These are phyloP conservation scores for Panulirus ornatus DNA, from an alignment of 1,140 invertebrate genomes.

Conservation along the genomic window DNA sequence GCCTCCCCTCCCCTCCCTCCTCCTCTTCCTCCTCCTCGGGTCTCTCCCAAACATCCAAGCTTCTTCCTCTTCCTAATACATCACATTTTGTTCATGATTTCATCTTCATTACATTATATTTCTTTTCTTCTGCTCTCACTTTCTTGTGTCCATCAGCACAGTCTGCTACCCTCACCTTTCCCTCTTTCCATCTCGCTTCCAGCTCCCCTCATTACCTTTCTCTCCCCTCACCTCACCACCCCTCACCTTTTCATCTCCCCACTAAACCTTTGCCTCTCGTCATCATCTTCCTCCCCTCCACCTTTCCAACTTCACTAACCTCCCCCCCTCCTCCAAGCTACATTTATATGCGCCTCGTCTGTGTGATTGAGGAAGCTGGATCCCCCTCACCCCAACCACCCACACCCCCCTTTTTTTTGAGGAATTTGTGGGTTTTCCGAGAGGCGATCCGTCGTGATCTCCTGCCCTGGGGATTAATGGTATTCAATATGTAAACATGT, in stretches of 20 bases:
- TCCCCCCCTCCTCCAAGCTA: neutral
- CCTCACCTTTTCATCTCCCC: too few relatives aligned
- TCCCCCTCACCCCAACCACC: too few relatives aligned
- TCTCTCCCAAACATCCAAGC: neutral
- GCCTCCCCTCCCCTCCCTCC: neutral
- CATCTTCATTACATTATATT: too few relatives aligned
- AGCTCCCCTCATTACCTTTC: neutral
- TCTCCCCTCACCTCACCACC: neutral
- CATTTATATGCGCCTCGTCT: constrained; percentile 9
- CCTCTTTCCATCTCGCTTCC: too few relatives aligned
- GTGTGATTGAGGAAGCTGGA: constrained; percentile 6
- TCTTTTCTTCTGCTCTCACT: neutral
- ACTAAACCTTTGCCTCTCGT: neutral
- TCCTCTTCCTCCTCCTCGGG: neutral
- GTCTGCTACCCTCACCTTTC: neutral
- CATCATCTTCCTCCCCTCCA: too few relatives aligned
- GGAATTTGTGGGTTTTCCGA: constrained; percentile 29
- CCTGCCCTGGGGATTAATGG: constrained; percentile 55
- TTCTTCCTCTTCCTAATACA: neutral
- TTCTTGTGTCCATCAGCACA: neutral
- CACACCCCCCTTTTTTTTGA: too few relatives aligned
- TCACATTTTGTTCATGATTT: neutral
- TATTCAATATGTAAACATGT: constrained; percentile 68
- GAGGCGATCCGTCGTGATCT: constrained; percentile 26
- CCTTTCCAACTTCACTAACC: neutral